These are phyloP conservation scores for Brachionus angularis DNA, from an alignment of 1,140 invertebrate species.

Conservation along the genomic window DNA sequence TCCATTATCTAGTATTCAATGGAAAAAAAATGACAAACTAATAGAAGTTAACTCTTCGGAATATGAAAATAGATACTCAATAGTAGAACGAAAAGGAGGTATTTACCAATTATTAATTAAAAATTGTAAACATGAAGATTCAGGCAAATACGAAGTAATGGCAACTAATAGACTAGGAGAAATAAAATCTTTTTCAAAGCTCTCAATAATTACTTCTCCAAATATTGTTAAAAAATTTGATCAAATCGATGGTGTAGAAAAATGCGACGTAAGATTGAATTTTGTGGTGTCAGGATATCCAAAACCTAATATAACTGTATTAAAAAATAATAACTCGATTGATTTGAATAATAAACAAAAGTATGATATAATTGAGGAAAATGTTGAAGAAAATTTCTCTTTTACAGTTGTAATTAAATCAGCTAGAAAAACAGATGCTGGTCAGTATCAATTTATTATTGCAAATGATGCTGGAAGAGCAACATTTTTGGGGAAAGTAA, in stretches of 20 bases:
- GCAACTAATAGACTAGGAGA: slow-evolving; percentile 82
- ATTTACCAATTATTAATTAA: slow-evolving; percentile 68
- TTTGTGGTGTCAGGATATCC: slow-evolving; percentile 38
- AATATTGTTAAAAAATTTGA: slow-evolving; percentile 40
- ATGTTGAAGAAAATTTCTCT: not conserved
- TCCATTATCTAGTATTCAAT: slow-evolving; percentile 48
- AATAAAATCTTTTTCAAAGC: slow-evolving; percentile 64
- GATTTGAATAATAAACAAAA: not conserved
- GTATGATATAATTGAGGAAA: not conserved
- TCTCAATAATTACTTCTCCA: slow-evolving; percentile 45
- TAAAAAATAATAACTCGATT: not conserved
- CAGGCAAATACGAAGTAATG: slow-evolving; percentile 78
- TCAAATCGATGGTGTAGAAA: not conserved
- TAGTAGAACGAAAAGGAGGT: not conserved
- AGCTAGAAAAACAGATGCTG: slow-evolving; percentile 73
- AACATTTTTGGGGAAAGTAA: slow-evolving; percentile 61
- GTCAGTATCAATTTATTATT: slow-evolving; percentile 79
- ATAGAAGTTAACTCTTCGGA: slow-evolving; percentile 60
- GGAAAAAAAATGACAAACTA: slow-evolving; percentile 75
- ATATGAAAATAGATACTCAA: not conserved
- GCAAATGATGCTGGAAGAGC: slow-evolving; percentile 81
- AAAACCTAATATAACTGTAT: slow-evolving; percentile 16
- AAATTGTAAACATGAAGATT: slow-evolving; percentile 72
- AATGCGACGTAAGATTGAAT: not conserved
- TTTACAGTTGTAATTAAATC: slow-evolving; percentile 72